phyloP scores from a whole-genome alignment of 2,113 vertebrate genomes.

The Lepus americanus region DNA sequence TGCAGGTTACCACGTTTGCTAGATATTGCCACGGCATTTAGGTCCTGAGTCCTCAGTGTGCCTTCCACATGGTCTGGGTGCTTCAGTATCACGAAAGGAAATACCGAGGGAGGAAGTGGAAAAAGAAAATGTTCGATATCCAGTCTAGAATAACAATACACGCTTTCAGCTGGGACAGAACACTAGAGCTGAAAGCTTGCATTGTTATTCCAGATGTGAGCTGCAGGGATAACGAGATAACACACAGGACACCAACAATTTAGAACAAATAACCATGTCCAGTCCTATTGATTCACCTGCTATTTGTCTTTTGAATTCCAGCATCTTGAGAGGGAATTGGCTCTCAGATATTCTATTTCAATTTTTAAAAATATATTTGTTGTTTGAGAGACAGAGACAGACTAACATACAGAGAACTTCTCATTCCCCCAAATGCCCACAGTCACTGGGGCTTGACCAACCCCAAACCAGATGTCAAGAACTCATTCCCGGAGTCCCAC shows the following conservation, averaged over 20 bases:
- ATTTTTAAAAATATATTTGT: too few species aligned
- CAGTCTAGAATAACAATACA: neutral
- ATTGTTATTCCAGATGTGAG: too few species aligned
- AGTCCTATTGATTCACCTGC: neutral
- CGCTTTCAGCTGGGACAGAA: neutral
- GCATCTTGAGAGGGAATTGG: neutral
- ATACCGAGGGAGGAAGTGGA: neutral
- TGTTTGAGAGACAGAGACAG: too few species aligned
- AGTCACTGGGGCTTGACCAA: too few species aligned
- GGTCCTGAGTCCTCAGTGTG: fast-evolving
- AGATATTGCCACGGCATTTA: fast-evolving
- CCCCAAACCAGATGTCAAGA: too few species aligned
- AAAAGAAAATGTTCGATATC: neutral
- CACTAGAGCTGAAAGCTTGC: neutral
- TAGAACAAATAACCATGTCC: neutral
- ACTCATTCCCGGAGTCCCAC: too few species aligned
- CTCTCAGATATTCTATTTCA: conserved; percentile 1
- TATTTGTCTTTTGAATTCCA: neutral
- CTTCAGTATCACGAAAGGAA: neutral
- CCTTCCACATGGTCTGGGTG: neutral
- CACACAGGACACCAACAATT: neutral
- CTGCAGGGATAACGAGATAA: too few species aligned
- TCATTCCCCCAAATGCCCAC: too few species aligned
- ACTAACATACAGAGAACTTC: too few species aligned
- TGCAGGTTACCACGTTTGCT: too few species aligned